A percentile compares a stretch with the other conserved stretches of the same genome.
Evolutionary conservation across 2,797 vertebrate genomes (phyloP).

Genomic region (Sus cebifrons): DNA sequence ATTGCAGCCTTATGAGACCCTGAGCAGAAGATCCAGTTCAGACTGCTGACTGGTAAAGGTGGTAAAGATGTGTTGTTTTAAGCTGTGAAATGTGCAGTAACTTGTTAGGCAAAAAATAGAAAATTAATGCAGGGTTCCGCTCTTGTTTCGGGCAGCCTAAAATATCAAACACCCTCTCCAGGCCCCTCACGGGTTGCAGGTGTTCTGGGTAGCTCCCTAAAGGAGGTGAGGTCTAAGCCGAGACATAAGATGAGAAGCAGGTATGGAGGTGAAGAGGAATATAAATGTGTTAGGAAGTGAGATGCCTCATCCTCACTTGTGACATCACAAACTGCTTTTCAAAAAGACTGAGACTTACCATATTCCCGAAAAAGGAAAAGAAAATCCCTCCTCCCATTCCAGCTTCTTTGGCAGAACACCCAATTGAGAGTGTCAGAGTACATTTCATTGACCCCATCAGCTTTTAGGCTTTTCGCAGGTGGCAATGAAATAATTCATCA

Average conservation of each 20-base stretch:
- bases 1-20: not conserved
- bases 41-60: not conserved
- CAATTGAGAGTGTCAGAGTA: not conserved
- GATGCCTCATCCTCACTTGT: not conserved
- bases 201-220: not conserved
- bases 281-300: not conserved
- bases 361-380: constrained; percentile 3
- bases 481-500: constrained; percentile 56
- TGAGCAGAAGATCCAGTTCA: constrained; percentile 4
- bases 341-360: not conserved
- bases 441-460: constrained; percentile 33
- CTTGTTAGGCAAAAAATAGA: not conserved
- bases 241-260: constrained; percentile 20
- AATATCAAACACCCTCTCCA: not conserved
- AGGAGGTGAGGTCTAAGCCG: not conserved
- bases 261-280: not conserved
- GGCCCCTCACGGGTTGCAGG: not conserved
- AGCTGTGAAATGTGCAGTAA: not conserved
- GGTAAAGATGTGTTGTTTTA: not conserved
- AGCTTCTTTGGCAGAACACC: constrained; percentile 34
- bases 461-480: constrained; percentile 56
- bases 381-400: not conserved
- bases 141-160: not conserved
- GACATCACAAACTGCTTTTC: constrained; percentile 37
- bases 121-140: not conserved